Evolutionary conservation across 2,113 vertebrate species (phyloP), one percentile per base, ranked within the genome.

Genomic region (Corythaeola cristata): DNA sequence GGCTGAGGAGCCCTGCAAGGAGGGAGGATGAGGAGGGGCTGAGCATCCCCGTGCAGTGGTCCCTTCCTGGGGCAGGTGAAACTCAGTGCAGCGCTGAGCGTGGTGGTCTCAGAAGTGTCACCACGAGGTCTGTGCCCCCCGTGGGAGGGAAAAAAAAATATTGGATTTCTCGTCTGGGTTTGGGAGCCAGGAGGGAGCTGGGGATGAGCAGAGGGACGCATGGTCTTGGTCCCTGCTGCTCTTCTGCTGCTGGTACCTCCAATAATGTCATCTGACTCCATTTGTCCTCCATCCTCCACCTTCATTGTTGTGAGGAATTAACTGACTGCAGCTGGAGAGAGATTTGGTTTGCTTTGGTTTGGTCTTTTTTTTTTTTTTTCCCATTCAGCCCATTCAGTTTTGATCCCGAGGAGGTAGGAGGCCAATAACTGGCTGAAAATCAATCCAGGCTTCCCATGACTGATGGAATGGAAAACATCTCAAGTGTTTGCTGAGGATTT

Each of bases 391-490:
- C 77, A 12, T 96, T 95, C 75, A 79, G 20, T 97, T 97, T 94
- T 96, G 97, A 96, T 96, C 94, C 83, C 94, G 71, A 52, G 71
- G 80, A 95, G 77, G n/a, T 91, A 90, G 93, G 95, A 97, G 92
- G 94, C 97, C 98, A 95, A 72, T 97, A 91, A 94, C 90, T 95
- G 39, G 27, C 73, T 97, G 85, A 91, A 93, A 95, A 94, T 96
- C 93, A 33, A 85, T 82, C 85, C 67, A 28, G 4, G 90, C 89
- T 95, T 75, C 80, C 74, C n/a, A 64, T 49, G 88, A 94, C 52
- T 89, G 89, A 93, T 47, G 64, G 94, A 74, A 12, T 62, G 75
- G 79, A 89, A 94, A 87, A 92, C 68, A 56, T 91, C 92, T 95
- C 26, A 1, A 94, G 89, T 88, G 85, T 93, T 96, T 95, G 94